Conservation (phyloP, 2,888 invertebrate genomes). For the Acheta domesticus region DNA sequence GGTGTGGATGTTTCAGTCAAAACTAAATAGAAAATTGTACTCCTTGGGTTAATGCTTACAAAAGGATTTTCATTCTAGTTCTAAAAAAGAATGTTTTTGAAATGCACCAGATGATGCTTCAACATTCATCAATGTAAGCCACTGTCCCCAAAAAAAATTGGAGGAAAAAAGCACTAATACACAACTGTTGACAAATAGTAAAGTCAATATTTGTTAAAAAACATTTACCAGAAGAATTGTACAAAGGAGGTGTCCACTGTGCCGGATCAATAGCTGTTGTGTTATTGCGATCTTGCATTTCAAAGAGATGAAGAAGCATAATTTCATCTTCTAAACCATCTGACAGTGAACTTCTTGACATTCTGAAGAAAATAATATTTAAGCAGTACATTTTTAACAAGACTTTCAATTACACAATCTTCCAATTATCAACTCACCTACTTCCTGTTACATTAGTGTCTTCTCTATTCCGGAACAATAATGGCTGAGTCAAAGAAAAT, state of each 20-base stretch:
- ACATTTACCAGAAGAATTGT: constrained; percentile 25
- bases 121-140: too few species aligned
- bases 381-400: neutral
- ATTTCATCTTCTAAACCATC: constrained; percentile 54
- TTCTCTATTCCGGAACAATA: constrained; percentile 44
- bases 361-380: constrained; percentile 27
- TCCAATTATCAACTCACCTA: constrained; percentile 39
- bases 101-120: too few species aligned
- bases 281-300: constrained; percentile 48
- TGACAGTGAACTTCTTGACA: constrained; percentile 37
- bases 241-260: constrained; percentile 25
- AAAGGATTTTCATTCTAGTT: too few species aligned
- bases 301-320: constrained; percentile 57
- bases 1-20: too few species aligned
- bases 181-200: too few species aligned
- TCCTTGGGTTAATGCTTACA: too few species aligned
- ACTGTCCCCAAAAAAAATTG: too few species aligned
- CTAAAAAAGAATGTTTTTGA: too few species aligned
- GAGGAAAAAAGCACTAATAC: too few species aligned
- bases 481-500: constrained; percentile 38
- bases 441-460: constrained; percentile 39
- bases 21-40: too few species aligned
- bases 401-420: neutral
- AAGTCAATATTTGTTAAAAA: neutral
- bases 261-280: constrained; percentile 20